Evolutionary conservation across 2,888 invertebrate genomes (phyloP), one percentile per base, ranked within the genome.

Genomic region (Schrankia costaestrigalis): DNA sequence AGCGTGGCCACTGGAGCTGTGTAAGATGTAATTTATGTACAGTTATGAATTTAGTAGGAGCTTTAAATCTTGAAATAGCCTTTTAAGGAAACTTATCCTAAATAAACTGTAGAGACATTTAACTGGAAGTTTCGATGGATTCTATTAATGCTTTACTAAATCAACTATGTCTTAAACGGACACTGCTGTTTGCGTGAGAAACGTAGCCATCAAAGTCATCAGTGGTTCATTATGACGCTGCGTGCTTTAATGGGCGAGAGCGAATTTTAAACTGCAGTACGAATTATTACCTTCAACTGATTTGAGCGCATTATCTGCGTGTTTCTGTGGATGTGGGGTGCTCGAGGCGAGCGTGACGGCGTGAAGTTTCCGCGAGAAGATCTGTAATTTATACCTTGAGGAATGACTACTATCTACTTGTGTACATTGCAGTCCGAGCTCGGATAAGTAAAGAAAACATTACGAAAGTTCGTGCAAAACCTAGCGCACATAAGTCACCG

Each of bases 161-260:
- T 56, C 46, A 53, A 46, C 22, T 52, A 40, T 41, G 46, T 34
- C 44, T 39, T 44, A 45, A 38, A 29, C 34, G 39, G 47, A 42
- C 57, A 47, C 55, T 53, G 52, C 47, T 53, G 50, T 53, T 75
- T 62, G 72, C 75, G 68, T 77, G 78, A 70, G 70, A 69, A 69
- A 63, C 51, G 43, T 48, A 47, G 37, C 59, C 65, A 65, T 70
- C 61, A 54, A 40, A 46, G 49, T 35, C 45, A 50, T 51, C 46
- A 36, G 32, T 25, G 35, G 35, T 41, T 64, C 58, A 67, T 66
- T 66, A 63, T 59, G 58, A 59, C 63, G 41, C 72, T 65, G 76
- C 72, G 73, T 77, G 78, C 49, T 60, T 63, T 66, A 65, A 73
- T 63, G 67, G 66, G 62, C 58, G 56, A 71, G 69, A 61, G 62